Base-by-base conservation (phyloP, 1,140 invertebrate genomes). In the Teleogryllus occipitalis region DNA sequence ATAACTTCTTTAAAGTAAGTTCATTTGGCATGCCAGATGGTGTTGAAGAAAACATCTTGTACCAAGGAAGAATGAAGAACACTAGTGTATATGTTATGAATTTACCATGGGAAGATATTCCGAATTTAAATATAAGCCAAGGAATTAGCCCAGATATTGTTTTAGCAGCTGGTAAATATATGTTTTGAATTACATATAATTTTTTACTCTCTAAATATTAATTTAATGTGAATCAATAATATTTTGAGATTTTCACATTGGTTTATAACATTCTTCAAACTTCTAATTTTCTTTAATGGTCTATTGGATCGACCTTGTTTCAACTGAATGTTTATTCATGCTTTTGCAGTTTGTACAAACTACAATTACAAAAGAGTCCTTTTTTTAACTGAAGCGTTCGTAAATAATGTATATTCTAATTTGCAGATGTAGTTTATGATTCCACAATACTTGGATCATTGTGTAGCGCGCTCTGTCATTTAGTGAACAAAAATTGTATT, bases 401-500 rank as follows among this genome's bases (percentile, higher is more conserved):
- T 15, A 10, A 77, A 21, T 10, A 21, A 77, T 8, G 1, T 47
- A 18, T 3, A 18, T 77, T 8, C 8, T 77, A 8, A n/a, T 7
- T 78, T 65, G 87, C 89, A 22, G 89, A 90, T 83, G 85, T 90
- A 80, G 82, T 89, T 7, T 90, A 89, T 81, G 89, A 90, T 82
- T 82, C 75, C 14, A 84, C 81, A 74, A 81, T 86, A 47, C 89
- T 89, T 83, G 39, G 82, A 65, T 78, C 81, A 21, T 83, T 90
- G 47, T 82, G 84, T 80, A 80, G 77, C 14, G 87, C 86, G 77
- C 82, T 90, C 49, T 85, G 85, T 80, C 78, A 77, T 47, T 83
- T 89, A 54, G 81, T 87, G 75, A 82, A 80, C 21, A 79, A 76
- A 78, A 22, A 78, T 47, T 82, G 83, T 81, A 82, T 84, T 81